phyloP scores from a whole-genome alignment of 2,797 vertebrate species.

The Psittacula derbiana region DNA sequence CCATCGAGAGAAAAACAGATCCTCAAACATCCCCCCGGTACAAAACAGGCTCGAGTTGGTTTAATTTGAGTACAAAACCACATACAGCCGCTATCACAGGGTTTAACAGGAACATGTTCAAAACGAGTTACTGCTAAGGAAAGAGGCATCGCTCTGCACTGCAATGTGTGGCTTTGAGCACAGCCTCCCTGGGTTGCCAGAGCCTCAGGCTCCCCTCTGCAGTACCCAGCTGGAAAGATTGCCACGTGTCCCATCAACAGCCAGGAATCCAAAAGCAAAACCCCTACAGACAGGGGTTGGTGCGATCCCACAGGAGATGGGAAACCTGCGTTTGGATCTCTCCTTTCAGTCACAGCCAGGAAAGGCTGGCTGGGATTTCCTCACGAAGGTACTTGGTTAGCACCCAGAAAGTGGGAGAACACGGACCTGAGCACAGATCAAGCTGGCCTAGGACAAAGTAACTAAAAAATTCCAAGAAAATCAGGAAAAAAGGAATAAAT shows the following conservation, averaged over 20 bases:
- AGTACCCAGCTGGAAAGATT: neutral
- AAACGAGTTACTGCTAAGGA: neutral
- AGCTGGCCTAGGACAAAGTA: neutral
- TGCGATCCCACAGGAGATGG: neutral
- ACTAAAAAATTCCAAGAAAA: neutral
- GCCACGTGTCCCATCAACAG: fast-evolving
- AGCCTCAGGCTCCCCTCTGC: neutral
- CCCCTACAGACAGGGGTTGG: neutral
- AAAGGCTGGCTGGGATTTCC: neutral
- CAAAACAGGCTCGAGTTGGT: neutral
- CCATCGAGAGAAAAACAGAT: neutral
- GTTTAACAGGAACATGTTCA: neutral
- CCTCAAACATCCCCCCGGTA: neutral
- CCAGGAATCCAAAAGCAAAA: neutral
- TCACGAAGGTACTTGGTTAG: neutral
- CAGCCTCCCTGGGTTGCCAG: neutral
- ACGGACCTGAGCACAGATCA: fast-evolving
- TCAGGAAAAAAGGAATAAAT: neutral
- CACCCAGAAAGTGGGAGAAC: neutral
- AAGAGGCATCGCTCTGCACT: neutral
- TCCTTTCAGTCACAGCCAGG: neutral
- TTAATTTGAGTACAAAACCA: slow-evolving; percentile 13
- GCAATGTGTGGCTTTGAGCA: neutral
- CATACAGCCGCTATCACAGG: neutral
- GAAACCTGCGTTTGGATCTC: neutral